These are phyloP conservation scores for Thyatira batis DNA, from an alignment of 2,888 invertebrate species.

Conservation along the genomic window DNA sequence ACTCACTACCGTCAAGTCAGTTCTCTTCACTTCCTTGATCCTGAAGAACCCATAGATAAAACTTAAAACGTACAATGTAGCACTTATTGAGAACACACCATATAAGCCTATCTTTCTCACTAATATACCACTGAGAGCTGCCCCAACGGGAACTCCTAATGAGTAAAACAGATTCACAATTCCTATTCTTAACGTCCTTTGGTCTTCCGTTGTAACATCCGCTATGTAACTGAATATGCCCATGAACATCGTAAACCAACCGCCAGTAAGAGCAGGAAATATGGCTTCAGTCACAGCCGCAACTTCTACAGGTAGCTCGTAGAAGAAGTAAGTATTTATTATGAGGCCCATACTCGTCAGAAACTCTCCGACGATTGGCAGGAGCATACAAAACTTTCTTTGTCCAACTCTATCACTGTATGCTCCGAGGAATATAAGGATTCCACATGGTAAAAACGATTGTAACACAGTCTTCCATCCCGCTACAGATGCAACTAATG, in stretches of 20 bases:
- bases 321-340: conserved; percentile 89
- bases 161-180: conserved; percentile 95
- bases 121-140: conserved; percentile 92
- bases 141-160: conserved; percentile 93
- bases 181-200: conserved; percentile 92
- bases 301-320: conserved; percentile 90
- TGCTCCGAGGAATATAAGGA: conserved; percentile 92
- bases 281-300: conserved; percentile 91
- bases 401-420: conserved; percentile 87
- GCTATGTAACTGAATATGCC: conserved; percentile 94
- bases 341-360: conserved; percentile 90
- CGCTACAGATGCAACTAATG: conserved; percentile 89
- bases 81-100: conserved; percentile 90
- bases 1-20: conserved; percentile 60
- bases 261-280: conserved; percentile 91
- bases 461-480: conserved; percentile 94
- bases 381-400: conserved; percentile 90
- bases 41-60: conserved; percentile 88
- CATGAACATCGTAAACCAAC: conserved; percentile 96
- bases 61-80: conserved; percentile 87
- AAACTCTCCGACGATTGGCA: conserved; percentile 91
- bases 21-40: conserved; percentile 85
- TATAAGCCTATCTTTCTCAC: conserved; percentile 89
- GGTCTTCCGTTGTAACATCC: conserved; percentile 92
- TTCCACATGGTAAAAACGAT: conserved; percentile 89